Percentiles rank a stretch among this genome's conserved stretches.
phyloP scores from a whole-genome alignment of 2,888 invertebrate genomes.

The Drosophila barbarae region DNA sequence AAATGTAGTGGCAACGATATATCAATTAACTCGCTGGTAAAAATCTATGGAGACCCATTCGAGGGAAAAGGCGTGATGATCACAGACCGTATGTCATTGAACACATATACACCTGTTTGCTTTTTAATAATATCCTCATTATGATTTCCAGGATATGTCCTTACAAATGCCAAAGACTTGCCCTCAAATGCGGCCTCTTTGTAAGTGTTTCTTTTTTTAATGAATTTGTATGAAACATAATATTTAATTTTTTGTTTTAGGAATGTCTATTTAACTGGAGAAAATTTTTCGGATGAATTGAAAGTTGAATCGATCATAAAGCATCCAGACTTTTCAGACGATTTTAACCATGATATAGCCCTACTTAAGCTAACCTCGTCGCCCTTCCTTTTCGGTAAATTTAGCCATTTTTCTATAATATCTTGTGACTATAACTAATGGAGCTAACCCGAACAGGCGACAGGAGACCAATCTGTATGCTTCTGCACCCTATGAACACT shows the following conservation, averaged over 20 bases:
- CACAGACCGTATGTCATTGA: constrained; percentile 1
- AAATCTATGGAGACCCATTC: not conserved
- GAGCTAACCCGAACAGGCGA: not conserved
- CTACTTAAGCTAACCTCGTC: constrained; percentile 1
- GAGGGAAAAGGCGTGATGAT: not conserved
- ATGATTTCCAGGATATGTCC: constrained; percentile 2
- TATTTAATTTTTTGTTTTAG: not conserved
- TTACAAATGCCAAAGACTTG: constrained; percentile 4
- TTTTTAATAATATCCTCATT: not conserved
- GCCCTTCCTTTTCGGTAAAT: not conserved
- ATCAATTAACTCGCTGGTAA: not conserved
- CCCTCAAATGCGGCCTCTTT: not conserved
- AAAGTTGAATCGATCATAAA: not conserved
- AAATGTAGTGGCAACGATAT: not conserved
- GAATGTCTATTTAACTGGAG: not conserved
- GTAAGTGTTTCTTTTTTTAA: not conserved
- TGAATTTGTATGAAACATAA: not conserved
- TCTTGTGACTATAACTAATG: not conserved
- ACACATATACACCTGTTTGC: not conserved
- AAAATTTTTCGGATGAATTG: not conserved
- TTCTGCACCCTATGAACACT: not conserved
- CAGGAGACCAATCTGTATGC: constrained; percentile 5
- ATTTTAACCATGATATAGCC: constrained; percentile 1
- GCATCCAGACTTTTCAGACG: not conserved
- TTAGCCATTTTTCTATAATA: not conserved